Conservation (phyloP, 2,797 vertebrate genomes). For the Trachops cirrhosus region DNA sequence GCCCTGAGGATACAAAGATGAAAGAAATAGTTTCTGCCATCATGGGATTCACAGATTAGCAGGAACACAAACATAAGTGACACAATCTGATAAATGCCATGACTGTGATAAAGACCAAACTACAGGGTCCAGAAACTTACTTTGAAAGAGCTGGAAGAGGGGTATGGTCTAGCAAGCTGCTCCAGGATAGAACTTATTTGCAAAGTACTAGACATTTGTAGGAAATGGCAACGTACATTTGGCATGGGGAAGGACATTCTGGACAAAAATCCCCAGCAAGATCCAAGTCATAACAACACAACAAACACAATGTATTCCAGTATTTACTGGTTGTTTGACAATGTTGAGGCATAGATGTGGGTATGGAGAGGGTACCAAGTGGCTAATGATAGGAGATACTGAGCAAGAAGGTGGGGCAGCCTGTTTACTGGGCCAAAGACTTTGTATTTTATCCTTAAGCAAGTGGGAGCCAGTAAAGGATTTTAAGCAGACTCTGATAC, state of each 20-base stretch:
- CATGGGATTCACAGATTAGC: neutral
- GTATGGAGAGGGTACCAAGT: neutral
- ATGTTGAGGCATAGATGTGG: no score
- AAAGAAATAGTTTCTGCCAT: neutral
- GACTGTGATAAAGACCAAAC: neutral
- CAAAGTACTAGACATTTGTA: neutral
- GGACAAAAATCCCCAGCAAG: neutral
- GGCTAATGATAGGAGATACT: rapidly evolving
- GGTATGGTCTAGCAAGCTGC: neutral
- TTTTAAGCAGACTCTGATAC: neutral
- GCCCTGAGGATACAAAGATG: neutral
- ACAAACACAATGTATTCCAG: neutral
- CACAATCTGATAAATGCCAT: neutral
- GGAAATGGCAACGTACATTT: neutral
- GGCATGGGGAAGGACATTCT: neutral
- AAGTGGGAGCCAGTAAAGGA: neutral
- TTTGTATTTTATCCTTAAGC: neutral
- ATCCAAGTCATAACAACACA: neutral
- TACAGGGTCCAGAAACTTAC: neutral
- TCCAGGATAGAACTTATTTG: neutral
- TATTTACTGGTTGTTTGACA: neutral
- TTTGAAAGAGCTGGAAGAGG: neutral
- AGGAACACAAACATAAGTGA: neutral
- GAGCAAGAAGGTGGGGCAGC: neutral
- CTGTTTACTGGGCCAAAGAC: neutral